These are phyloP conservation scores for Neopipo cinnamomea DNA, from an alignment of 2,113 vertebrate genomes.

Conservation along the genomic window DNA sequence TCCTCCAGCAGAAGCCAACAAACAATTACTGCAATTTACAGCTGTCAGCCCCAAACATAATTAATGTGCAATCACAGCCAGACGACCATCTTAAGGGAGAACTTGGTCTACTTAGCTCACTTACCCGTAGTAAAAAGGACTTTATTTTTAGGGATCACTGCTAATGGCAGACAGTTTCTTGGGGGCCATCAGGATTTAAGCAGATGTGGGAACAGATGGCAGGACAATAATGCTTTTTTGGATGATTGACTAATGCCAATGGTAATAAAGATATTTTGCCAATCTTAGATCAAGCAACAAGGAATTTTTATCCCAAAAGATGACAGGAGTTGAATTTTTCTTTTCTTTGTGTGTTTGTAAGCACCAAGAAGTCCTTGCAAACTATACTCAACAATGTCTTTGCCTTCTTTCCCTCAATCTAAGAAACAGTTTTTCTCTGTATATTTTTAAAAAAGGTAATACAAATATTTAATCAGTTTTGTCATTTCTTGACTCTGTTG, in stretches of 20 bases:
- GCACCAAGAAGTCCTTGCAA: background rate
- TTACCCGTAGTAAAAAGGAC: background rate
- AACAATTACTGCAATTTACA: background rate
- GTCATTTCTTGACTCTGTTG: slow-evolving; percentile 32
- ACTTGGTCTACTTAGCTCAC: background rate
- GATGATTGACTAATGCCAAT: slow-evolving; percentile 48
- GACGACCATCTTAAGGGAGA: background rate
- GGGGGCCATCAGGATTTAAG: slow-evolving; percentile 11
- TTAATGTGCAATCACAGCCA: background rate
- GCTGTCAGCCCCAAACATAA: background rate
- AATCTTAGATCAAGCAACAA: background rate
- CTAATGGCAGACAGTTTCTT: slow-evolving; percentile 40
- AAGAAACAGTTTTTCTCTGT: background rate
- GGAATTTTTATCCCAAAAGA: slow-evolving; percentile 38
- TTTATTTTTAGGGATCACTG: slow-evolving; percentile 29
- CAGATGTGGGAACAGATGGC: slow-evolving; percentile 68
- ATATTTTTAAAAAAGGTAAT: slow-evolving; percentile 24
- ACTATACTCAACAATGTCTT: background rate
- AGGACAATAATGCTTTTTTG: slow-evolving; percentile 63
- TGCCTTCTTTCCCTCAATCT: background rate
- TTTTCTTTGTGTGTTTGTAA: background rate
- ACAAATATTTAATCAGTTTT: slow-evolving; percentile 70
- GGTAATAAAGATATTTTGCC: slow-evolving; percentile 53
- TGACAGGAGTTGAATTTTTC: background rate
- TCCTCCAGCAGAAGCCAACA: background rate